Percentiles rank a stretch among this genome's conserved stretches.
Conservation (phyloP, 2,888 invertebrate genomes). For the Tromatobia lineatoria region DNA sequence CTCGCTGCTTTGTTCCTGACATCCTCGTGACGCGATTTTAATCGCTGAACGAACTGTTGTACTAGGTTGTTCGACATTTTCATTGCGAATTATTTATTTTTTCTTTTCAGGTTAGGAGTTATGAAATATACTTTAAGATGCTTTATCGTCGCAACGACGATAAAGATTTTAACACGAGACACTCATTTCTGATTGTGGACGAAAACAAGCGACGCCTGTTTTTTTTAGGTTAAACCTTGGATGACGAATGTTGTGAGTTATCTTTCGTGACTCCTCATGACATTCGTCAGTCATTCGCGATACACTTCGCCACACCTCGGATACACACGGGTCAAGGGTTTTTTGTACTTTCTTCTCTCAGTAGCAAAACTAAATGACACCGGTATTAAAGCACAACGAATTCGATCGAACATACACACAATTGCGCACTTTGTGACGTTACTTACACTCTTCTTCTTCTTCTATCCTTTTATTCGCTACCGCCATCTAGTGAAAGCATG, state of each 20-base stretch:
- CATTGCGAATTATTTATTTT: neutral
- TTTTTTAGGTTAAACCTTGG: conserved; percentile 14
- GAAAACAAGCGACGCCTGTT: conserved; percentile 4
- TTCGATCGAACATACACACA: conserved; percentile 11
- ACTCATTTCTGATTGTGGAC: neutral
- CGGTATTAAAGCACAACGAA: conserved; percentile 1
- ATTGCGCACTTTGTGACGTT: conserved; percentile 11
- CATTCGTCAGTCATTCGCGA: neutral
- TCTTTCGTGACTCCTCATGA: conserved; percentile 10
- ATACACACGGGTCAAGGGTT: neutral
- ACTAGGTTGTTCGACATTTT: conserved; percentile 88
- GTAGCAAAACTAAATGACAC: neutral
- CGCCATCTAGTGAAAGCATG: too few species aligned
- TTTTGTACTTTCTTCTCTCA: neutral
- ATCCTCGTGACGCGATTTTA: conserved; percentile 96
- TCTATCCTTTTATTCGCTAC: too few species aligned
- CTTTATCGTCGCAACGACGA: conserved; percentile 19
- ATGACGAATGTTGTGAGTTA: neutral
- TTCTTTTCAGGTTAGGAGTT: neutral
- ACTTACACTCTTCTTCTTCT: conserved; percentile 17
- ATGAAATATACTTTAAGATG: neutral
- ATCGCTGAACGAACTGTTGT: conserved; percentile 93
- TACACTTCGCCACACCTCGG: neutral
- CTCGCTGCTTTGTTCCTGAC: conserved; percentile 94
- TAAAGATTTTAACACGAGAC: neutral